These are phyloP conservation scores for Hyles euphorbiae DNA, from an alignment of 1,140 invertebrate species.

Conservation along the genomic window DNA sequence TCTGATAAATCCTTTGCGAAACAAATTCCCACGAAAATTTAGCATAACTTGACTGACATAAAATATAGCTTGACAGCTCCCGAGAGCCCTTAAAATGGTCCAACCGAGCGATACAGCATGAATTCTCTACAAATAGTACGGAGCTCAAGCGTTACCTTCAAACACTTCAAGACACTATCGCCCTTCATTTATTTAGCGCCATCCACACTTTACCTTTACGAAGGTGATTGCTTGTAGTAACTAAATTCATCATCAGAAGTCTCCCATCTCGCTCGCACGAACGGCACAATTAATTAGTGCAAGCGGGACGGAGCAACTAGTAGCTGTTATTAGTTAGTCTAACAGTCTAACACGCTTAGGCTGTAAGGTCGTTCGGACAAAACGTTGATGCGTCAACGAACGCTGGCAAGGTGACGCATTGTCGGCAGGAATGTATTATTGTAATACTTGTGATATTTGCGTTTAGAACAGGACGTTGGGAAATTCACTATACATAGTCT, in stretches of 20 bases:
- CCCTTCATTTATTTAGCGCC: constrained; percentile 73
- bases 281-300: constrained; percentile 29
- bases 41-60: too few species aligned
- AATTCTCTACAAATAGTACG: constrained; percentile 50
- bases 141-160: constrained; percentile 61
- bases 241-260: constrained; percentile 44
- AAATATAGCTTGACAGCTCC: too few species aligned
- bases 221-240: constrained; percentile 59
- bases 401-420: constrained; percentile 70
- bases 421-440: constrained; percentile 69
- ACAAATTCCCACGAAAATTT: too few species aligned
- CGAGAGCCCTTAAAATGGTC: too few species aligned
- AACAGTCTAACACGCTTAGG: constrained; percentile 59
- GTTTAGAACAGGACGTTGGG: constrained; percentile 47
- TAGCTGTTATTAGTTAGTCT: constrained; percentile 62
- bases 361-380: constrained; percentile 68
- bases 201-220: constrained; percentile 59
- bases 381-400: constrained; percentile 72
- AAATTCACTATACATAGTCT: constrained; percentile 41
- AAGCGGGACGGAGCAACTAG: constrained; percentile 48
- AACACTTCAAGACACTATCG: constrained; percentile 56
- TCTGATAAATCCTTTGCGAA: too few species aligned
- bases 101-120: constrained; percentile 21
- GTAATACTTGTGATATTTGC: constrained; percentile 42
- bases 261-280: constrained; percentile 43